phyloP scores from a whole-genome alignment of 2,113 vertebrate species.

The Dicaeum eximium region DNA sequence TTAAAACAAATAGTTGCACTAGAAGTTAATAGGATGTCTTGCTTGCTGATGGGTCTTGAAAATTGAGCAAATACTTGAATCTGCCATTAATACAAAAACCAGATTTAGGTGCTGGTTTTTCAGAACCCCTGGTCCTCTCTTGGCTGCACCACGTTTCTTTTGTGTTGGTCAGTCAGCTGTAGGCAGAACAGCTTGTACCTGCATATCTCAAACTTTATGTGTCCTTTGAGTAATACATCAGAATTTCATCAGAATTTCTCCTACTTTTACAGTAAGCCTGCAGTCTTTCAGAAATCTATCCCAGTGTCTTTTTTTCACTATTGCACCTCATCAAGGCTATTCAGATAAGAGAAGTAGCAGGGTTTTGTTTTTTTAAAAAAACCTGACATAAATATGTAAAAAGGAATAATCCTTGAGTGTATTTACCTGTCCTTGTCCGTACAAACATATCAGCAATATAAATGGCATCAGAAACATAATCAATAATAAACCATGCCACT shows the following conservation, averaged over 20 bases:
- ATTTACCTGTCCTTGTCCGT: constrained; percentile 87
- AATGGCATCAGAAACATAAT: constrained; percentile 79
- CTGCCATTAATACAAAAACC: not conserved
- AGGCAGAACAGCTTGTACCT: not conserved
- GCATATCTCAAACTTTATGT: not conserved
- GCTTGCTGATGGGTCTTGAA: not conserved
- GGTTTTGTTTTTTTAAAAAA: not conserved
- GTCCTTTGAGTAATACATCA: not conserved
- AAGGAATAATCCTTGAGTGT: not conserved
- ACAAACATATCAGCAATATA: constrained; percentile 91
- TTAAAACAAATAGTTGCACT: not conserved
- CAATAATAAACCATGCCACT: constrained; percentile 81
- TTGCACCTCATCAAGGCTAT: not conserved
- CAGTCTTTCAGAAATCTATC: not conserved
- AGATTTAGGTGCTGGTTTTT: not conserved
- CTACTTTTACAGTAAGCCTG: not conserved
- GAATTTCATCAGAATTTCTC: not conserved
- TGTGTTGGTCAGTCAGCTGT: not conserved
- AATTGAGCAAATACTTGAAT: not conserved
- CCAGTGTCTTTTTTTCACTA: not conserved
- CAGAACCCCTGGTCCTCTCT: not conserved
- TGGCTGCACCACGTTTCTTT: not conserved
- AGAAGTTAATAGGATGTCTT: not conserved
- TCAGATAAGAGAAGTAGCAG: not conserved
- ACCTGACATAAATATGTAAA: not conserved